A percentile compares a stretch with the other conserved stretches of the same genome.
Conservation (phyloP, 1,140 invertebrate genomes). For the Melanaphis sacchari region DNA sequence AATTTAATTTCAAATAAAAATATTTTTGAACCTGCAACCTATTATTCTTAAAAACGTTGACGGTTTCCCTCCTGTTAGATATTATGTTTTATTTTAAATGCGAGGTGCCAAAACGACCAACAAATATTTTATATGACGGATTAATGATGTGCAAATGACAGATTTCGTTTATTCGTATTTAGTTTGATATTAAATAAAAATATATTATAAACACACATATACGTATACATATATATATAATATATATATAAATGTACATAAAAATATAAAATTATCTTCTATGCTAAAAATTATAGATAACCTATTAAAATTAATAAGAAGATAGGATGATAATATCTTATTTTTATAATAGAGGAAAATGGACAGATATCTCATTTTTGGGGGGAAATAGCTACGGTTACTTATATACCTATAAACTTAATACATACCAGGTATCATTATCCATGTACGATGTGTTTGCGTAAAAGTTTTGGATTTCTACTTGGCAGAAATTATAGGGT, state of each 20-base stretch:
- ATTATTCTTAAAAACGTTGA: too few relatives aligned
- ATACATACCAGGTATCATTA: background rate
- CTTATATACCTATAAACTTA: background rate
- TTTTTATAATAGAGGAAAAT: background rate
- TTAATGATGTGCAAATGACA: too few relatives aligned
- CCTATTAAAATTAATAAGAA: background rate
- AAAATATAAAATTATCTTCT: background rate
- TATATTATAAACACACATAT: too few relatives aligned
- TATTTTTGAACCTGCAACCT: too few relatives aligned
- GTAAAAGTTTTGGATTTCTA: background rate
- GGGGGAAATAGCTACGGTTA: background rate
- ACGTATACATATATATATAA: too few relatives aligned
- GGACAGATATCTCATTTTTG: background rate
- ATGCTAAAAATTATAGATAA: background rate
- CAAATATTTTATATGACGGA: too few relatives aligned
- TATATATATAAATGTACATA: too few relatives aligned
- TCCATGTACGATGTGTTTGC: background rate
- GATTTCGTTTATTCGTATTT: background rate
- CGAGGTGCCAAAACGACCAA: too few relatives aligned
- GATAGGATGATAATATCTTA: background rate
- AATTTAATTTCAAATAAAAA: too few relatives aligned
- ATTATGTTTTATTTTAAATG: too few relatives aligned
- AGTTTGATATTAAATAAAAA: too few relatives aligned
- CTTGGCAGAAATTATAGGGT: background rate
- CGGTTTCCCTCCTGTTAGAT: too few relatives aligned